A percentile compares a stretch with the other conserved stretches of the same genome.
Conservation (phyloP, 1,140 invertebrate genomes). For the Glomeris maerens region DNA sequence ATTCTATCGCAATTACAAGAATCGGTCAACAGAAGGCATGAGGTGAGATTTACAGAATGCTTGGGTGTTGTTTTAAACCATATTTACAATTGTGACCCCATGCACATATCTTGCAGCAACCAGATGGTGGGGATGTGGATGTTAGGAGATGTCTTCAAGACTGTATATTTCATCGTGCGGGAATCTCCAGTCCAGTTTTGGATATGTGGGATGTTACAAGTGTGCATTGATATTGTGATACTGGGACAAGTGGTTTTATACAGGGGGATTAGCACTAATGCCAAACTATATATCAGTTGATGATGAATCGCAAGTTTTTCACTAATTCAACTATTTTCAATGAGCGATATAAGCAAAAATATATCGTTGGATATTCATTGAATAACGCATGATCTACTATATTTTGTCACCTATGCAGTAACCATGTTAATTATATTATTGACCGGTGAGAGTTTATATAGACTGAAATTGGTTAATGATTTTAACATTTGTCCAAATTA, state of each 20-base stretch:
- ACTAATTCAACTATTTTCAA: too few species aligned
- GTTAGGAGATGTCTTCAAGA: slow-evolving; percentile 85
- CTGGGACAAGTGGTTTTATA: slow-evolving; percentile 58
- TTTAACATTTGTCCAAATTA: too few species aligned
- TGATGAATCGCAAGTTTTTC: too few species aligned
- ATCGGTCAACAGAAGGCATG: slow-evolving; percentile 91
- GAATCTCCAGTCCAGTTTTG: slow-evolving; percentile 87
- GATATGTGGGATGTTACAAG: slow-evolving; percentile 87
- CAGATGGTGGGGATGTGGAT: slow-evolving; percentile 96
- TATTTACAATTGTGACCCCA: slow-evolving; percentile 2
- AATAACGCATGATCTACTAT: too few species aligned
- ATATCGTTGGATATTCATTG: too few species aligned
- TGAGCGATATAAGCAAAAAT: too few species aligned
- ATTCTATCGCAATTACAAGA: slow-evolving; percentile 70
- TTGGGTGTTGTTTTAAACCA: slow-evolving; percentile 1
- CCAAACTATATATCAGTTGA: too few species aligned
- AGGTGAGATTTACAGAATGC: slow-evolving; percentile 48
- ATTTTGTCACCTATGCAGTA: too few species aligned
- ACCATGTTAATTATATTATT: too few species aligned
- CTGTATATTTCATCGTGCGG: slow-evolving; percentile 81
- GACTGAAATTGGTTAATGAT: too few species aligned
- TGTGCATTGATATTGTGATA: slow-evolving; percentile 67
- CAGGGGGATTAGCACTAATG: too few species aligned
- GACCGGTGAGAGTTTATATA: too few species aligned
- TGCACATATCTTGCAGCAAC: slow-evolving; percentile 32